Evolutionary conservation across 2,113 vertebrate species (phyloP), one percentile per base, ranked within the genome.

Genomic region (Fregetta grallaria): DNA sequence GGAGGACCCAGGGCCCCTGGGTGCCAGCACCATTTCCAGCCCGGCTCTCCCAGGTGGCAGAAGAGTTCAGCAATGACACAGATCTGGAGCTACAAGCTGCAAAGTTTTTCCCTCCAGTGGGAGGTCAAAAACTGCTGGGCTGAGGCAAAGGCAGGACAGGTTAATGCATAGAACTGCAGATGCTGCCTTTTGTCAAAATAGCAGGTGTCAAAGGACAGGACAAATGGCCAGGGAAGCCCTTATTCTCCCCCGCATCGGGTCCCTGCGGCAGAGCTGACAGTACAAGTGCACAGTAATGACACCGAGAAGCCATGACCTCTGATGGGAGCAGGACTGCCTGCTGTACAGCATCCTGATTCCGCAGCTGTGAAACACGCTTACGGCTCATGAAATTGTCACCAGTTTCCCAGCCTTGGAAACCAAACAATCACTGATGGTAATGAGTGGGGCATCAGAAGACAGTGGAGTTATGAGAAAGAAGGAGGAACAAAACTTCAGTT

Each of bases 231-330:
- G 45, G 42, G 50, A 84, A 94, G 42, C 14, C 38, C 29, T 73
- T 62, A 14, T 45, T 76, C 6, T 65, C 7, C 13, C 4, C 23
- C 3, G 1, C 15, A 21, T 3, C 0, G 0, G 25, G 58, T 73
- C 50, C 23, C 62, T 2, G 0, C 0, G 2, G 66, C 52, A 88
- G 27, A 72, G 30, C 27, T 76, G 65, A 61, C n/a, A 56, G 36
- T 16, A 20, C 8, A 49, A 20, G 53, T 14, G 14, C 67, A 74
- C 2, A 1, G 65, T 61, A 85, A 42, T 0, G 4, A 75, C 44
- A 29, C 4, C 0, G 1, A 70, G 71, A 90, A 73, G 47, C 29
- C 23, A 32, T 2, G 9, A 22, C 29, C 34, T 87, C 71, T 63
- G 55, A 34, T 40, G 53, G 65, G 52, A 80, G 25, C 55, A 78